Evolutionary conservation across 2,113 vertebrate genomes (phyloP).

Genomic region (Cyphomyrus discorhynchus): DNA sequence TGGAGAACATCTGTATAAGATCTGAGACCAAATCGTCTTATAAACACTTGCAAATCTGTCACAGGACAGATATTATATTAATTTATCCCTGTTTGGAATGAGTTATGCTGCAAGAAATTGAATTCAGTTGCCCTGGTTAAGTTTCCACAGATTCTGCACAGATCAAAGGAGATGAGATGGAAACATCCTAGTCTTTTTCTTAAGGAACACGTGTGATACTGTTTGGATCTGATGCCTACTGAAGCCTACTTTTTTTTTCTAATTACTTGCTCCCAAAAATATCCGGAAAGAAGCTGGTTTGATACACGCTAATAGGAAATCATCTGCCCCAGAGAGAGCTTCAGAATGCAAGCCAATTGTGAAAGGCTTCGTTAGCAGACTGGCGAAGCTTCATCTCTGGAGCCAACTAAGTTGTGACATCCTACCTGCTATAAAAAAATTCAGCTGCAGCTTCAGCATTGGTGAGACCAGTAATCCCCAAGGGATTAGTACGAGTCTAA

Average conservation of each 20-base stretch:
- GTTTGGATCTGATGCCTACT: not conserved
- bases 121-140: not conserved
- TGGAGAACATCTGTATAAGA: not conserved
- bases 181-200: not conserved
- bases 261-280: not conserved
- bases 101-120: slow-evolving; percentile 10
- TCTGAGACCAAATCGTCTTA: not conserved
- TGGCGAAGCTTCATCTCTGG: not conserved
- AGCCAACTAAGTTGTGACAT: not conserved
- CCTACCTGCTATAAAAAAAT: not conserved
- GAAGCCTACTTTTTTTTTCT: not conserved
- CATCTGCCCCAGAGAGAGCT: not conserved
- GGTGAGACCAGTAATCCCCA: not conserved
- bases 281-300: not conserved
- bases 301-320: not conserved
- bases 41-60: not conserved
- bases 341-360: not conserved
- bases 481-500: not conserved
- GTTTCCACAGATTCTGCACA: not conserved
- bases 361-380: not conserved
- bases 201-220: not conserved
- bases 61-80: not conserved
- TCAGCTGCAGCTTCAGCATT: not conserved
- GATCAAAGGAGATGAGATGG: not conserved
- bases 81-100: slow-evolving; percentile 18